These are phyloP conservation scores for Anseranas semipalmata DNA, from an alignment of 2,113 vertebrate genomes.

Conservation along the genomic window DNA sequence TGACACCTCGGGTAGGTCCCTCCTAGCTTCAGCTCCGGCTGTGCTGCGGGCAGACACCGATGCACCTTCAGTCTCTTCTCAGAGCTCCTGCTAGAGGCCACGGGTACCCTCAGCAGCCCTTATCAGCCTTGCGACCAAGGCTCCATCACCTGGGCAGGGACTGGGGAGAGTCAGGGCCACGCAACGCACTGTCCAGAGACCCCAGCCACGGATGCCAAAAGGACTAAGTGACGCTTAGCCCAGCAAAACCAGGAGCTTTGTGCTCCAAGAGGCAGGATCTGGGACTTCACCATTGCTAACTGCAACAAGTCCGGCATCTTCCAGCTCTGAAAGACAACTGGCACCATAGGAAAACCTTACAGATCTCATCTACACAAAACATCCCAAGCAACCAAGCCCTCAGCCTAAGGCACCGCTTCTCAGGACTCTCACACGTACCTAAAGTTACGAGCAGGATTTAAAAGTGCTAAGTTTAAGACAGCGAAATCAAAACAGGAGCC, in stretches of 20 bases:
- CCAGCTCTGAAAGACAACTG: background rate
- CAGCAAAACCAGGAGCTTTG: background rate
- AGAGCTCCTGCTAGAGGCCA: background rate
- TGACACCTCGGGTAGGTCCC: background rate
- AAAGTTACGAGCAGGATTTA: background rate
- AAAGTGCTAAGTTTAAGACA: background rate
- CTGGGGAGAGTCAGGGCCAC: background rate
- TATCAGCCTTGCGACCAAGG: accelerated
- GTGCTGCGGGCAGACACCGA: too few species aligned
- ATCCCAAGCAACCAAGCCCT: background rate
- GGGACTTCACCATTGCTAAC: background rate
- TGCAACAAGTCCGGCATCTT: background rate
- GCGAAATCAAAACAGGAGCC: background rate
- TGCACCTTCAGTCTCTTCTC: background rate
- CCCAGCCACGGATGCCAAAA: background rate
- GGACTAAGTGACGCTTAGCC: background rate
- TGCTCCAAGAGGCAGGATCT: background rate
- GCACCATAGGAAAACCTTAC: background rate
- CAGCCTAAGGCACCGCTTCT: background rate
- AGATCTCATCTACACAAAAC: background rate
- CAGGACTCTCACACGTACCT: background rate
- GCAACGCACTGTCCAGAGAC: background rate
- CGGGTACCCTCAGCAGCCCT: background rate
- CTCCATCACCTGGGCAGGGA: background rate
- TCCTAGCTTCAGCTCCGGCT: background rate